These are phyloP conservation scores for Apodemia mormo DNA, from an alignment of 2,888 invertebrate species.

Conservation along the genomic window DNA sequence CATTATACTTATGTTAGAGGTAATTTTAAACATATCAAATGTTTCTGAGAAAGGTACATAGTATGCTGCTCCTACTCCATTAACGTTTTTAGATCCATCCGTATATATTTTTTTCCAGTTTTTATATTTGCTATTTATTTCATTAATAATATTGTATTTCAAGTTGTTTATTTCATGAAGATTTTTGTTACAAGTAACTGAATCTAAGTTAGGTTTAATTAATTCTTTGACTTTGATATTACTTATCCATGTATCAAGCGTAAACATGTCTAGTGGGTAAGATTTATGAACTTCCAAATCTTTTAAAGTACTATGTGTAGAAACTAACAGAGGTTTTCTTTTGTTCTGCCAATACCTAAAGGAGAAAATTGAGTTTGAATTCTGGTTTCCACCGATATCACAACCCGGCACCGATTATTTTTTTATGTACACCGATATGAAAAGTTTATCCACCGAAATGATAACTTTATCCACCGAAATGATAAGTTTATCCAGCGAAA, in stretches of 20 bases:
- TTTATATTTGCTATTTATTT: too few species aligned
- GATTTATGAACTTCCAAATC: too few species aligned
- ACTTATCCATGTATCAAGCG: too few species aligned
- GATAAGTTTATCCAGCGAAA: too few species aligned
- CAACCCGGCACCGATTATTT: too few species aligned
- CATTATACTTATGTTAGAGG: background rate
- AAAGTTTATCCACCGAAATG: too few species aligned
- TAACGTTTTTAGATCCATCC: background rate
- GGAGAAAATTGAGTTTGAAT: too few species aligned
- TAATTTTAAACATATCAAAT: background rate
- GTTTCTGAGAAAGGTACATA: background rate
- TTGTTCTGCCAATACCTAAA: background rate
- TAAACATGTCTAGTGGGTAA: too few species aligned
- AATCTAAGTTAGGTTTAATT: background rate
- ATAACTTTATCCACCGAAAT: too few species aligned
- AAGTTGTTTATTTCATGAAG: too few species aligned
- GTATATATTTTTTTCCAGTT: background rate
- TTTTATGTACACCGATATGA: too few species aligned
- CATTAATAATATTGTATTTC: background rate
- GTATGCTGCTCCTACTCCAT: background rate
- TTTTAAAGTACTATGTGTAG: background rate
- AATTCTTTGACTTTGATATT: background rate
- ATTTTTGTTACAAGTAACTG: background rate
- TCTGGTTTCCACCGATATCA: too few species aligned
- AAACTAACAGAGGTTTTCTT: background rate